Evolutionary conservation across 2,888 invertebrate genomes (phyloP), one percentile per base, ranked within the genome.

Genomic region (Dryobotodes eremita): DNA sequence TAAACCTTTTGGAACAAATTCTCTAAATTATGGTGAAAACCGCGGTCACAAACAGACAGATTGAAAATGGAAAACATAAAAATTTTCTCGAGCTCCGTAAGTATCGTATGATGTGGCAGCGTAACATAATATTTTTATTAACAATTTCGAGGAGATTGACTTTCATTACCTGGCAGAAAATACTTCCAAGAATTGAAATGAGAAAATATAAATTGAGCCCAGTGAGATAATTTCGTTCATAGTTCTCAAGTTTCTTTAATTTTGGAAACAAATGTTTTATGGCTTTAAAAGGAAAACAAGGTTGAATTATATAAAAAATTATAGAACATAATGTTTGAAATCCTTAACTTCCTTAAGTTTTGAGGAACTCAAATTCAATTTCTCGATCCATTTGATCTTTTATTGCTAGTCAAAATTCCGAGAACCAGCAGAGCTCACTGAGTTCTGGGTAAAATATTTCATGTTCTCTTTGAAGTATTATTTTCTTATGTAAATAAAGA

Each of bases 111-210:
- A 59, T 48, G 61, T 64, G 59, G 72, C 55, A 48, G 15, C 1
- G 79, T 55, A 86, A 86, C 50, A 68, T 79, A 78, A 86, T 86
- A 87, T 75, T 77, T 77, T 86, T 75, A 82, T 85, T 77, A 80
- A 77, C 68, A 80, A 87, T 78, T 76, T 77, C 70, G 10, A 42
- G 31, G 42, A 70, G 77, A 80, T 85, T 86, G 77, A 77, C 77
- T 85, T 83, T 83, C 77, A 59, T 86, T 75, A 86, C 55, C 15
- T 50, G 61, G 57, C 61, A 77, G 53, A 53, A 10, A 71, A 83
- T 77, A 75, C 66, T 85, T 83, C 72, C 77, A 85, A 86, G 65
- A 48, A 83, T 74, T 76, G 31, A 48, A 79, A 82, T 68, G 48
- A 64, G 70, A 73, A 85, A 78, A 75, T 75, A 48, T 70, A 71